phyloP scores from a whole-genome alignment of 1,140 invertebrate genomes.

The Lepidurus packardi region DNA sequence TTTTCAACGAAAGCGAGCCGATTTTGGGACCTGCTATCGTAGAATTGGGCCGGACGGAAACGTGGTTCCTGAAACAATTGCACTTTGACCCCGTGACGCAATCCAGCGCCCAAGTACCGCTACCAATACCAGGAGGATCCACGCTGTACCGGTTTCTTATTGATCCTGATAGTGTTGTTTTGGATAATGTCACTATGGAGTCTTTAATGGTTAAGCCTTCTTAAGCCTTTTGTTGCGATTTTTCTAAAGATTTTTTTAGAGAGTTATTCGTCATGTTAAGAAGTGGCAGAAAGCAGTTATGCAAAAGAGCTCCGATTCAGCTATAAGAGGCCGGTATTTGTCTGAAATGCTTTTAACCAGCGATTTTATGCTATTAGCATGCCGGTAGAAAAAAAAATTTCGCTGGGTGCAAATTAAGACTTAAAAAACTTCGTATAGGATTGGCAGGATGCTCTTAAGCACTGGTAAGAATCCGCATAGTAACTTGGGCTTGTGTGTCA shows the following conservation, averaged over 20 bases:
- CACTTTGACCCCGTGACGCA: constrained; percentile 29
- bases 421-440: constrained; percentile 44
- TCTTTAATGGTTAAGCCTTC: constrained; percentile 51
- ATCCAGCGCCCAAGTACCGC: constrained; percentile 49
- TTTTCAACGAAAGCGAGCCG: constrained; percentile 51
- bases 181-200: constrained; percentile 56
- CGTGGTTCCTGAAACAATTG: constrained; percentile 44
- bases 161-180: constrained; percentile 56
- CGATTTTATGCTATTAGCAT: constrained; percentile 58
- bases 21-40: constrained; percentile 55
- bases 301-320: constrained; percentile 47
- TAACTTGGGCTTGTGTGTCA: constrained; percentile 56
- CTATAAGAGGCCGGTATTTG: constrained; percentile 48
- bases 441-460: constrained; percentile 53
- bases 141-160: constrained; percentile 56
- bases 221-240: constrained; percentile 6
- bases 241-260: constrained; percentile 44
- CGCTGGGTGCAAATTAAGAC: not conserved
- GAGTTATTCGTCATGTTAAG: constrained; percentile 56
- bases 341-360: constrained; percentile 55
- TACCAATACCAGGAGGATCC: constrained; percentile 57
- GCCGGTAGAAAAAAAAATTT: constrained; percentile 44
- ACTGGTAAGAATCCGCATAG: constrained; percentile 57
- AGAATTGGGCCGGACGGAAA: constrained; percentile 59
- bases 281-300: constrained; percentile 45